These are phyloP conservation scores for Cirrhinus mrigala DNA, from an alignment of 2,797 vertebrate genomes.

Conservation along the genomic window DNA sequence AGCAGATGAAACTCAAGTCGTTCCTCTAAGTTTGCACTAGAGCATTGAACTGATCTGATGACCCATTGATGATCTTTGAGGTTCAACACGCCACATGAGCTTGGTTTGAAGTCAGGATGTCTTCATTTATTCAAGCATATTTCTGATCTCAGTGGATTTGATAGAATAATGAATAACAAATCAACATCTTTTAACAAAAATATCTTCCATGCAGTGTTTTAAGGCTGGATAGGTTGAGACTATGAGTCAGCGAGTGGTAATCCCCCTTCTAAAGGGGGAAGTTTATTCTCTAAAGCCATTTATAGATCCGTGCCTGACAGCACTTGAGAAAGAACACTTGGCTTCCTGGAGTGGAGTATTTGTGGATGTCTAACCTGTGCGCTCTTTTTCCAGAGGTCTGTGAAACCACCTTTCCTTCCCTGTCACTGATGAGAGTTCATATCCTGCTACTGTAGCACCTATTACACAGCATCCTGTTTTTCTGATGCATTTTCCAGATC, in stretches of 20 bases:
- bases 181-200: slow-evolving; percentile 14
- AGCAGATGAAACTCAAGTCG: neutral
- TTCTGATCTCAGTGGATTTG: slow-evolving; percentile 42
- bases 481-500: slow-evolving; percentile 62
- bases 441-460: slow-evolving; percentile 44
- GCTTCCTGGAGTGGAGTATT: slow-evolving; percentile 71
- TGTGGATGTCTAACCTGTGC: slow-evolving; percentile 61
- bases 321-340: slow-evolving; percentile 67
- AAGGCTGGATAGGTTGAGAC: neutral
- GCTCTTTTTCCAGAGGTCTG: slow-evolving; percentile 64
- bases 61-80: slow-evolving; percentile 24
- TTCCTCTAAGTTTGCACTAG: neutral
- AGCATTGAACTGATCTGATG: slow-evolving; percentile 6
- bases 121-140: slow-evolving; percentile 38
- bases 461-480: slow-evolving; percentile 75
- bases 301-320: slow-evolving; percentile 66
- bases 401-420: slow-evolving; percentile 69
- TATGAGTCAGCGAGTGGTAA: slow-evolving; percentile 15
- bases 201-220: neutral
- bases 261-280: slow-evolving; percentile 48
- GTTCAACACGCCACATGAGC: slow-evolving; percentile 18
- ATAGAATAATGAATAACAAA: slow-evolving; percentile 32
- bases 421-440: slow-evolving; percentile 50
- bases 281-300: slow-evolving; percentile 61
- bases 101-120: slow-evolving; percentile 48